Conservation (phyloP, 2,888 invertebrate genomes). For the Lathronympha strigana region DNA sequence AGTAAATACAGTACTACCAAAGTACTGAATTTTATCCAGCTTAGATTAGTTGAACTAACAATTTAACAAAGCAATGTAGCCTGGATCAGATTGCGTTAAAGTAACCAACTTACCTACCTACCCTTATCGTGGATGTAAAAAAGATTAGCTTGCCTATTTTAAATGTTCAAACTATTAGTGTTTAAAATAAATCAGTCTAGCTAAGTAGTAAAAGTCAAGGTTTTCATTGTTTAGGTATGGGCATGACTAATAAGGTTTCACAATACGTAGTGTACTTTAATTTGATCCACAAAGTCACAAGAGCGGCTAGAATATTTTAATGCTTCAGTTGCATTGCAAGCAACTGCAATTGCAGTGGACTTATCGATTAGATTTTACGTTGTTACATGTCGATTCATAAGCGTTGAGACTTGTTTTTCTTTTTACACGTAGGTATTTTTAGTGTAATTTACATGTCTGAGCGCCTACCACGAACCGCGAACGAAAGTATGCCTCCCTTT, state of each 20-base stretch:
- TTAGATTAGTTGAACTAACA: background rate
- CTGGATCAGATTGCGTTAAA: conserved; percentile 14
- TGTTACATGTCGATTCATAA: no score
- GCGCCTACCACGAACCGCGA: no score
- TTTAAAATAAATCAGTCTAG: background rate
- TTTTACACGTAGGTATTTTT: no score
- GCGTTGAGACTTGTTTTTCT: no score
- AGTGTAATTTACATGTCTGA: no score
- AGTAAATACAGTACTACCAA: no score
- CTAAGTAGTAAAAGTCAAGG: background rate
- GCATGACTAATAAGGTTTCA: background rate
- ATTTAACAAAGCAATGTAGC: background rate
- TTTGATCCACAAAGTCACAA: background rate
- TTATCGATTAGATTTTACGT: no score
- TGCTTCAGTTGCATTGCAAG: background rate
- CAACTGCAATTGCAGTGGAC: no score
- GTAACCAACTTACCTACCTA: background rate
- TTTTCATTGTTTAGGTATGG: background rate
- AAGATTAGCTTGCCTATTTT: background rate
- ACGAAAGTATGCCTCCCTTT: no score
- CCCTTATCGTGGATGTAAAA: conserved; percentile 18
- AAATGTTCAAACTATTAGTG: background rate
- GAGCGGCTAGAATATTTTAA: no score
- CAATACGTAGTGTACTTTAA: background rate
- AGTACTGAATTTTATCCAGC: background rate